Evolutionary conservation across 2,797 vertebrate genomes (phyloP).

Genomic region (Ptychobarbus kaznakovi): DNA sequence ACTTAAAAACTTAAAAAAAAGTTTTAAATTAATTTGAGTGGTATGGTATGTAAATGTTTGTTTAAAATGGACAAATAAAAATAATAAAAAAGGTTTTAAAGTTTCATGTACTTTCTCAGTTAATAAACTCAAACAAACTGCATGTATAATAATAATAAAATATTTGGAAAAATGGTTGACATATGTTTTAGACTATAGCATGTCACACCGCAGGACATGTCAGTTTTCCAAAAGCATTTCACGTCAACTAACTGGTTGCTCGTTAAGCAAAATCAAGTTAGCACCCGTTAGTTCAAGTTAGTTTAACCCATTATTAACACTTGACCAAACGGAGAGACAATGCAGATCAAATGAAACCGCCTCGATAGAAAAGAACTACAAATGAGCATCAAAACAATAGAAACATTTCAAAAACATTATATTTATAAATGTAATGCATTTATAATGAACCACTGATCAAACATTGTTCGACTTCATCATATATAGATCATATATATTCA

Average conservation of each 20-base stretch:
- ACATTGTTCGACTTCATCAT: neutral
- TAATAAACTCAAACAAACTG: neutral
- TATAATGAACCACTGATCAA: neutral
- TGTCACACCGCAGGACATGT: neutral
- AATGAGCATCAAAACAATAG: neutral
- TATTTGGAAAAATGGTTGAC: neutral
- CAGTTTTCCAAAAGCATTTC: neutral
- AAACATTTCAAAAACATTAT: neutral
- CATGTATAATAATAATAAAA: neutral
- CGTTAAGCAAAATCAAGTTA: neutral
- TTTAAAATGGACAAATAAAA: neutral
- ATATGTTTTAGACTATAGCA: neutral
- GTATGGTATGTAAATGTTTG: neutral
- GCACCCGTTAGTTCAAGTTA: neutral
- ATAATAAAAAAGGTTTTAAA: neutral
- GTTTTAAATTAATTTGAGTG: neutral
- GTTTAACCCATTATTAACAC: neutral
- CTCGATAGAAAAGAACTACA: neutral
- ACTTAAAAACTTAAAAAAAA: no score
- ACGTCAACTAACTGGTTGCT: neutral
- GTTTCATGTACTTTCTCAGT: neutral
- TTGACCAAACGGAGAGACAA: neutral
- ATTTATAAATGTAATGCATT: neutral
- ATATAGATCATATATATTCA: neutral
- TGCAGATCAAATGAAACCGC: neutral